These are phyloP conservation scores for Forbesichthys agassizii DNA, from an alignment of 2,113 vertebrate genomes.

Conservation along the genomic window DNA sequence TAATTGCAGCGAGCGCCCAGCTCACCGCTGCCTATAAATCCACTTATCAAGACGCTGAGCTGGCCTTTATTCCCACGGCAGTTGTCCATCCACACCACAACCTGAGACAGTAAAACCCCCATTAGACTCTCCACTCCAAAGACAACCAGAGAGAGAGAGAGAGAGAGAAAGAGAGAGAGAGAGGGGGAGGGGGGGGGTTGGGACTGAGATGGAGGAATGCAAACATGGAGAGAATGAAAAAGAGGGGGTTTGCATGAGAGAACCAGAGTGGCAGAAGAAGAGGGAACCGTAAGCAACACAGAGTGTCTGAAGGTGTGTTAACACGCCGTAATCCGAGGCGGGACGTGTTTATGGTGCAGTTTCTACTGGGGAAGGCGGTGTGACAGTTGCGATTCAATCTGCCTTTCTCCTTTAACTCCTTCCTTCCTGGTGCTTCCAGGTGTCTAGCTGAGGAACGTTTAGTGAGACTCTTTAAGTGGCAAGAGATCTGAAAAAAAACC, in stretches of 20 bases:
- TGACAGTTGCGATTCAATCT: constrained; percentile 95
- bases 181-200: constrained; percentile 47
- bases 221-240: constrained; percentile 3
- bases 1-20: constrained; percentile 90
- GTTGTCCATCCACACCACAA: constrained; percentile 13
- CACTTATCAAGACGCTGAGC: constrained; percentile 85
- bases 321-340: too few relatives aligned
- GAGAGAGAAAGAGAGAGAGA: constrained; percentile 71
- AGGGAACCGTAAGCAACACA: too few relatives aligned
- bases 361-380: constrained; percentile 85
- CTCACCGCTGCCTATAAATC: constrained; percentile 98
- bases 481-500: constrained; percentile 68
- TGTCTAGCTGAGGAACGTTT: constrained; percentile 88
- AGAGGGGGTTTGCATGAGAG: background rate
- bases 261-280: background rate
- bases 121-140: background rate
- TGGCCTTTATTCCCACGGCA: constrained; percentile 89
- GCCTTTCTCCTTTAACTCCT: constrained; percentile 77
- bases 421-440: constrained; percentile 58
- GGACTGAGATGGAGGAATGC: too few relatives aligned
- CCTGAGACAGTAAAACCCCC: background rate
- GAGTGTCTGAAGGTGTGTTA: too few relatives aligned
- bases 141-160: constrained; percentile 27
- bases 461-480: constrained; percentile 85
- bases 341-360: too few relatives aligned